These are phyloP conservation scores for Tyrophagus putrescentiae DNA, from an alignment of 1,140 invertebrate genomes.

Conservation along the genomic window DNA sequence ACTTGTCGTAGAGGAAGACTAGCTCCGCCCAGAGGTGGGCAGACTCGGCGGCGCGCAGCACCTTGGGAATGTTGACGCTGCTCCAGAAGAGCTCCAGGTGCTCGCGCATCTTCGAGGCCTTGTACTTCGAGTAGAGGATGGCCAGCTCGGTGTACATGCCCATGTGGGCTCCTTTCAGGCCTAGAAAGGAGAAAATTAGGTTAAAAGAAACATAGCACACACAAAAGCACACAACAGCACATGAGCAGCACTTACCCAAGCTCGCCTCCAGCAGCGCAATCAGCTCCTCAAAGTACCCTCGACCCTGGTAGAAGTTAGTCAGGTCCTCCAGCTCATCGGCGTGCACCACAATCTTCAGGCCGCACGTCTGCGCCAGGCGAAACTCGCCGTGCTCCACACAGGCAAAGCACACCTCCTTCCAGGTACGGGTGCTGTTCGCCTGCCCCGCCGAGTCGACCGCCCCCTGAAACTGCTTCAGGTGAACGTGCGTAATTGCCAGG, in stretches of 20 bases:
- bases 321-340: slow-evolving; percentile 97
- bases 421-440: slow-evolving; percentile 94
- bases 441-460: slow-evolving; percentile 96
- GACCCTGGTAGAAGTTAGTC: slow-evolving; percentile 91
- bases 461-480: slow-evolving; percentile 95
- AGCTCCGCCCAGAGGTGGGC: slow-evolving; percentile 98
- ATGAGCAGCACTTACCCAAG: slow-evolving; percentile 41
- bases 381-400: slow-evolving; percentile 98
- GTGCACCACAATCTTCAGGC: slow-evolving; percentile 97
- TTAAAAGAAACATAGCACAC: background rate
- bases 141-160: slow-evolving; percentile 99
- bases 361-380: slow-evolving; percentile 96
- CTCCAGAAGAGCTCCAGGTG: slow-evolving; percentile 99
- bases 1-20: slow-evolving; percentile 98
- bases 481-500: slow-evolving; percentile 89
- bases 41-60: slow-evolving; percentile 87
- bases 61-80: slow-evolving; percentile 98
- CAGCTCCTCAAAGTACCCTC: slow-evolving; percentile 94
- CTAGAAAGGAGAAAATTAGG: slow-evolving; percentile 27
- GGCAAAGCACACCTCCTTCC: slow-evolving; percentile 99
- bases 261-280: slow-evolving; percentile 92
- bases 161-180: slow-evolving; percentile 96
- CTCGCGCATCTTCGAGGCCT: slow-evolving; percentile 96
- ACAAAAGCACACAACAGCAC: slow-evolving; percentile 14
- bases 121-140: slow-evolving; percentile 97